Conservation (phyloP, 2,888 invertebrate species). For the Rotaria sp. region DNA sequence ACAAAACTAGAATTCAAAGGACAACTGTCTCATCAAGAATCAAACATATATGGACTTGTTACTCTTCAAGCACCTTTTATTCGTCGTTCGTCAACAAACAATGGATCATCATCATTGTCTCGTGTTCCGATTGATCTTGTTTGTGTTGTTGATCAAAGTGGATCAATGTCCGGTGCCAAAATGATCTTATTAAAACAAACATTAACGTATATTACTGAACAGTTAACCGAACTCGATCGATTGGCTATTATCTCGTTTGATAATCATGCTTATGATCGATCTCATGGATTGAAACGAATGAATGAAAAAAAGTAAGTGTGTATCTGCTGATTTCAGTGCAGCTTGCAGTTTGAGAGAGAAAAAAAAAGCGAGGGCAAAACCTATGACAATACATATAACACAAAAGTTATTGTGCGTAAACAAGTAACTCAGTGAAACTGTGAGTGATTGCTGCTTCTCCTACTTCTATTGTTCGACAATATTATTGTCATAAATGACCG, state of each 20-base stretch:
- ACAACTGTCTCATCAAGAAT: background rate
- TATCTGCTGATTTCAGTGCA: no score
- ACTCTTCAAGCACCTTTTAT: background rate
- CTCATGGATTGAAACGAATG: background rate
- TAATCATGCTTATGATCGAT: background rate
- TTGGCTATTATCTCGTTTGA: background rate
- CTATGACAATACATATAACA: no score
- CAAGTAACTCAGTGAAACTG: no score
- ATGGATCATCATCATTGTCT: background rate
- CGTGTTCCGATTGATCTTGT: slow-evolving; percentile 15
- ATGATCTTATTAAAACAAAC: background rate
- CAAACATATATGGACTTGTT: background rate
- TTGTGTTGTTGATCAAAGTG: slow-evolving; percentile 23
- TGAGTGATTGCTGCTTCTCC: no score
- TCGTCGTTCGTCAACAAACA: background rate
- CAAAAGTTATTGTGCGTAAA: no score
- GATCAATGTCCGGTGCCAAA: background rate
- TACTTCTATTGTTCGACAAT: no score
- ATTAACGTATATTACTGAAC: background rate
- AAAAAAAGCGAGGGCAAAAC: no score
- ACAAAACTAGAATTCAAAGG: background rate
- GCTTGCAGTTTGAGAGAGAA: no score
- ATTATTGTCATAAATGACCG: no score
- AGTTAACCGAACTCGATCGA: background rate
- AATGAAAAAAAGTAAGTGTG: background rate